phyloP scores from a whole-genome alignment of 2,113 vertebrate species.

The Vanacampus margaritifer region DNA sequence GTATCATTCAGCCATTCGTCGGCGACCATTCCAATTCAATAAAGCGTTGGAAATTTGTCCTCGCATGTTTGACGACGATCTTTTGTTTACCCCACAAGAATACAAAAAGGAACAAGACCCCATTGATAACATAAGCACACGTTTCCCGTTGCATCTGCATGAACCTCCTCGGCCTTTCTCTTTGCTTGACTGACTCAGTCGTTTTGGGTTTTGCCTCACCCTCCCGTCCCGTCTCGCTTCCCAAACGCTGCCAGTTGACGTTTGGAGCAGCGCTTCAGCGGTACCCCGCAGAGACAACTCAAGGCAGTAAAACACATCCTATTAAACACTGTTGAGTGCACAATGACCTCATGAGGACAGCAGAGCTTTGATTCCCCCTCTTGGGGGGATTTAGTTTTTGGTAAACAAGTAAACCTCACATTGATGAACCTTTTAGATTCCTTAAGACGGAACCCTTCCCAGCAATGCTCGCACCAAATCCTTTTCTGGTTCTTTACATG shows the following conservation, averaged over 20 bases:
- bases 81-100: not conserved
- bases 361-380: conserved; percentile 44
- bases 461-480: too few relatives aligned
- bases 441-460: not conserved
- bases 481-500: not conserved
- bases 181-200: conserved; percentile 41
- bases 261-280: conserved; percentile 61
- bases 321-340: conserved; percentile 66
- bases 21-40: not conserved
- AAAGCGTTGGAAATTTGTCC: not conserved
- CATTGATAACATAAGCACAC: not conserved
- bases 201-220: conserved; percentile 46
- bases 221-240: conserved; percentile 56
- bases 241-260: conserved; percentile 64
- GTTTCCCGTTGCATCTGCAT: conserved; percentile 1
- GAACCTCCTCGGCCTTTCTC: conserved; percentile 24
- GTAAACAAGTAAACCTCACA: conserved; percentile 39
- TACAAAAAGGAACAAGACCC: not conserved
- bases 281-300: conserved; percentile 60
- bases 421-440: conserved; percentile 33
- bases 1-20: too few relatives aligned
- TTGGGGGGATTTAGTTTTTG: conserved; percentile 41
- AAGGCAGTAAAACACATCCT: conserved; percentile 61
- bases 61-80: not conserved
- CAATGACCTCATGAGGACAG: conserved; percentile 62